Base-by-base conservation (phyloP, 2,113 vertebrate species). In the Toxotes chatareus region DNA sequence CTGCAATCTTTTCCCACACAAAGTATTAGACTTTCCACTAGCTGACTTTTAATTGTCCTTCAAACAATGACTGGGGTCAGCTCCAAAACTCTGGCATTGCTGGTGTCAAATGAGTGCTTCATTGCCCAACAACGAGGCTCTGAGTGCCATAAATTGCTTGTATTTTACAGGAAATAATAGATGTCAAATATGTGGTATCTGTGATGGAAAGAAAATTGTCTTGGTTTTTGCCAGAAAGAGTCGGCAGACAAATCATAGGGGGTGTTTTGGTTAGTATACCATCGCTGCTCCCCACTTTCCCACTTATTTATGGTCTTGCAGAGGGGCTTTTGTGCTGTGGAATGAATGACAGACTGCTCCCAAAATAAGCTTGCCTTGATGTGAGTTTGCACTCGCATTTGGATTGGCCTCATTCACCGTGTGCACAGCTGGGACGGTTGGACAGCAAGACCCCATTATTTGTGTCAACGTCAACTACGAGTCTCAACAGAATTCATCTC, bases 351-450 rank as follows among this genome's bases (percentile, higher is more conserved):
- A 86, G 83, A 80, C 71, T 76, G 76, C 63, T 86, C 80, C 87
- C 77, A 91, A 89, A 92, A 92, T 91, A 91, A 91, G 86, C 84
- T 66, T 10, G 77, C 83, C 79, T 86, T 71, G 51, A 83, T 89
- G 73, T 67, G 63, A 83, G 80, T 88, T 82, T 88, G 80, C n/a
- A 42, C 66, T 81, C 73, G 70, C 78, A 83, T 91, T 92, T 91
- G 88, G 76, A 85, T 90, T 91, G 91, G 86, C 88, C 89, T 92
- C 87, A 75, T 90, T 91, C 77, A 82, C 53, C 51, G 86, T 94
- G 85, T 92, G 88, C 92, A 91, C 92, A 94, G 93, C 92, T 91
- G 92, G 91, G 87, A 68, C 10, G 62, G 42, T 76, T 90, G 89
- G 88, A 86, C 86, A 46, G 86, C 60, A 44, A 80, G 83, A 88